These are phyloP conservation scores for Thymelicus sylvestris DNA, from an alignment of 2,888 invertebrate species.

Conservation along the genomic window DNA sequence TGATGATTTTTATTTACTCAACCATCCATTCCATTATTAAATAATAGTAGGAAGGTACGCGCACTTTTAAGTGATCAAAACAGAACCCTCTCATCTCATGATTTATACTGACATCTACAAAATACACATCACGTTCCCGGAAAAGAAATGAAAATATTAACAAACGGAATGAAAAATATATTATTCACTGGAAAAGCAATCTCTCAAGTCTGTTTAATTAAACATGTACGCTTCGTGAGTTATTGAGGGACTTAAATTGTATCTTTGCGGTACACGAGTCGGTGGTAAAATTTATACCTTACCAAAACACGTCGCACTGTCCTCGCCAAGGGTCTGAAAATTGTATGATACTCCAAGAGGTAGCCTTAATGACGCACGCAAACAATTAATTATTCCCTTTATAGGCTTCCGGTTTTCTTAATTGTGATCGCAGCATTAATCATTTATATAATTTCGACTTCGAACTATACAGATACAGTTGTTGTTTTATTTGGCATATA, in stretches of 20 bases:
- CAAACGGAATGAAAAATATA: neutral
- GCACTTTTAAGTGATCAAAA: too few relatives aligned
- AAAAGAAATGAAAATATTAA: too few relatives aligned
- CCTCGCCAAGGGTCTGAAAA: neutral
- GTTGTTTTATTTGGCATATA: too few relatives aligned
- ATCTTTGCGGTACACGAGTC: neutral
- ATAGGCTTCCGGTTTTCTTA: slow-evolving; percentile 1
- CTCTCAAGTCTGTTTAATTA: slow-evolving; percentile 4
- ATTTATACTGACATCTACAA: too few relatives aligned
- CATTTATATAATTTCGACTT: too few relatives aligned
- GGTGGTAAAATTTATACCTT: neutral
- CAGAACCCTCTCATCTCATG: too few relatives aligned
- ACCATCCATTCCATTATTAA: too few relatives aligned
- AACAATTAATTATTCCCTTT: slow-evolving; percentile 1
- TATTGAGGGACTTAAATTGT: slow-evolving; percentile 3
- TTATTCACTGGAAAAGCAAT: neutral
- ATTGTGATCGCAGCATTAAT: too few relatives aligned
- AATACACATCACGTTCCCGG: too few relatives aligned
- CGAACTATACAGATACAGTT: too few relatives aligned
- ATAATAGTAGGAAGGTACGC: too few relatives aligned
- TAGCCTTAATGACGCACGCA: neutral
- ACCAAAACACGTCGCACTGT: neutral
- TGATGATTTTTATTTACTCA: too few relatives aligned
- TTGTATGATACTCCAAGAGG: neutral
- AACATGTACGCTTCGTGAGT: slow-evolving; percentile 3